Evolutionary conservation across 1,140 invertebrate genomes (phyloP).

Genomic region (Piezodorus guildinii): DNA sequence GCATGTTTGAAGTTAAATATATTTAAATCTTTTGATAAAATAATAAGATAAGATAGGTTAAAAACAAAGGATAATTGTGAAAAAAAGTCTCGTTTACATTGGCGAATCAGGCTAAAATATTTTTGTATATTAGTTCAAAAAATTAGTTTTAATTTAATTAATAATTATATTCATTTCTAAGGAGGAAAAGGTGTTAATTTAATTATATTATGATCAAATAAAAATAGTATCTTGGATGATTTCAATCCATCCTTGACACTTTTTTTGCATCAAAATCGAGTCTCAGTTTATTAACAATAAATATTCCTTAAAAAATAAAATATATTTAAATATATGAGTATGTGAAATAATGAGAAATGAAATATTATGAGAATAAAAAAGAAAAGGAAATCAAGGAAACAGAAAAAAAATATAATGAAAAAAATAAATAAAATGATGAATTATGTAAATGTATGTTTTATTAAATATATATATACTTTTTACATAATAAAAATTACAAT

Average conservation of each 20-base stretch:
- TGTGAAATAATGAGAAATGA: too few species aligned
- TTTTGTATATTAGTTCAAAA: too few species aligned
- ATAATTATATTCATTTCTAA: too few species aligned
- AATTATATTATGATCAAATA: too few species aligned
- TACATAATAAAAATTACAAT: constrained; percentile 23
- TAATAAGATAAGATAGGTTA: neutral
- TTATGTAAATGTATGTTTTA: constrained; percentile 14
- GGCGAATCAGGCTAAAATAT: too few species aligned
- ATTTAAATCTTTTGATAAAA: neutral
- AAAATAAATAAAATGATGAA: constrained; percentile 4
- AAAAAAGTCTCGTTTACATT: too few species aligned
- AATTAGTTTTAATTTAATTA: too few species aligned
- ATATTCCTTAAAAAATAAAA: neutral
- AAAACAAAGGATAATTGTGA: neutral
- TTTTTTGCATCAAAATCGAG: neutral
- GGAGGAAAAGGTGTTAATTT: too few species aligned
- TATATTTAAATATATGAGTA: neutral
- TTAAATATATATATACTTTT: constrained; percentile 15
- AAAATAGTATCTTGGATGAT: too few species aligned
- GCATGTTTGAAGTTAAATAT: too few species aligned
- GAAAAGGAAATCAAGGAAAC: neutral
- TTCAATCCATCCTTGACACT: too few species aligned
- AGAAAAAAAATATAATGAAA: neutral
- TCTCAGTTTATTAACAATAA: neutral
- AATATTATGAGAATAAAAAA: neutral